Evolutionary conservation across 2,113 vertebrate genomes (phyloP).

Genomic region (Hydrochoerus hydrochaeris): DNA sequence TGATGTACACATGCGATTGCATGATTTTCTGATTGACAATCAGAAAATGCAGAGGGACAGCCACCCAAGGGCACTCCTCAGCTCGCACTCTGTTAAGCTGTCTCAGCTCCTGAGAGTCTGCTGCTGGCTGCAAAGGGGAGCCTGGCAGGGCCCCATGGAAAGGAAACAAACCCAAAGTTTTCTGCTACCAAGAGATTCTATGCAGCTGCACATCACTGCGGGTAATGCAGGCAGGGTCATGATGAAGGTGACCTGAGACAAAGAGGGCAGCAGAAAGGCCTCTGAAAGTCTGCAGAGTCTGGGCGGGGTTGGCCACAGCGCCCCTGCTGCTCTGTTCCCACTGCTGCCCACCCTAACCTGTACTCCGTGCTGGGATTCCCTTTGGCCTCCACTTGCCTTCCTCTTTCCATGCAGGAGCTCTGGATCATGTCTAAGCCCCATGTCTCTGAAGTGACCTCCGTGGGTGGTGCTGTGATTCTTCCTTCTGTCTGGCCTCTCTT

Average conservation of each 20-base stretch:
- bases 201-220: neutral
- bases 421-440: neutral
- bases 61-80: neutral
- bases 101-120: neutral
- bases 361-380: neutral
- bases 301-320: neutral
- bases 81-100: neutral
- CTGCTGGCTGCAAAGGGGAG: neutral
- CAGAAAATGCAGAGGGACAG: neutral
- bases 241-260: accelerated
- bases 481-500: neutral
- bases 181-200: neutral
- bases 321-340: neutral
- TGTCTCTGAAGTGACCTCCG: neutral
- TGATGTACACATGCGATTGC: neutral
- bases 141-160: too few relatives aligned
- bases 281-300: neutral
- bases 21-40: too few relatives aligned
- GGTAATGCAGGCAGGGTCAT: accelerated
- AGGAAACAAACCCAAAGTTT: neutral
- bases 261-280: neutral
- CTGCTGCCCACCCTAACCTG: neutral
- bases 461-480: neutral
- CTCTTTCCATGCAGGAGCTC: neutral
- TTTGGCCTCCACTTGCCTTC: neutral